Percentiles rank a stretch among this genome's conserved stretches.
Conservation (phyloP, 1,140 invertebrate species). For the Ganaspis sp. region DNA sequence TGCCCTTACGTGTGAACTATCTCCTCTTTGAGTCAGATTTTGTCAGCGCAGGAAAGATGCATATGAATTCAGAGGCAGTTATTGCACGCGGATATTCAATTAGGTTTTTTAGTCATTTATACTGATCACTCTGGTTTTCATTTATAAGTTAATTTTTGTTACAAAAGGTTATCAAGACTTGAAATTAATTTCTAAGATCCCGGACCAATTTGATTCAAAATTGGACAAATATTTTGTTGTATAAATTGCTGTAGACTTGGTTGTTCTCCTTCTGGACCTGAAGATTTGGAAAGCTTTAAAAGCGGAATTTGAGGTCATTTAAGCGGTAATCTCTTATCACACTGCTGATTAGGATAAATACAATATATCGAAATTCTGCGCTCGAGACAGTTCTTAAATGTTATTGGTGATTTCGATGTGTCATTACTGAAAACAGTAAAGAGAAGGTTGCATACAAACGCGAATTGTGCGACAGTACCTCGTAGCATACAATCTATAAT, state of each 20-base stretch:
- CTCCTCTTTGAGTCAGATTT: too few species aligned
- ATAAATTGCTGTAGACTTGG: too few species aligned
- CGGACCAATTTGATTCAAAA: background rate
- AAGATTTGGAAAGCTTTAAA: background rate
- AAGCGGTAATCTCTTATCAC: background rate
- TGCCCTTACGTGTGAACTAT: too few species aligned
- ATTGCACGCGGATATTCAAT: too few species aligned
- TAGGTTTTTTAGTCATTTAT: too few species aligned
- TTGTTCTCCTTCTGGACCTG: background rate
- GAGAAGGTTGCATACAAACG: constrained; percentile 21
- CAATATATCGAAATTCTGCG: background rate
- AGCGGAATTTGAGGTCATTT: background rate
- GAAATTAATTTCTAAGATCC: too few species aligned
- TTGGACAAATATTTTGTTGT: too few species aligned
- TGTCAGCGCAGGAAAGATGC: too few species aligned
- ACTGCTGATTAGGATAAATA: background rate
- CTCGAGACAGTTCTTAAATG: background rate
- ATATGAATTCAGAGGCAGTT: too few species aligned
- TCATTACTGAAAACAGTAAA: constrained; percentile 25
- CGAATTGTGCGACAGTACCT: constrained; percentile 14
- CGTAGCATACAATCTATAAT: background rate
- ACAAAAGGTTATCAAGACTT: too few species aligned
- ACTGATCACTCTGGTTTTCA: too few species aligned
- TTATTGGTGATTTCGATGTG: constrained; percentile 13
- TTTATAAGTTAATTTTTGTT: too few species aligned